Conservation (phyloP, 2,113 vertebrate genomes). For the Gopherus flavomarginatus region DNA sequence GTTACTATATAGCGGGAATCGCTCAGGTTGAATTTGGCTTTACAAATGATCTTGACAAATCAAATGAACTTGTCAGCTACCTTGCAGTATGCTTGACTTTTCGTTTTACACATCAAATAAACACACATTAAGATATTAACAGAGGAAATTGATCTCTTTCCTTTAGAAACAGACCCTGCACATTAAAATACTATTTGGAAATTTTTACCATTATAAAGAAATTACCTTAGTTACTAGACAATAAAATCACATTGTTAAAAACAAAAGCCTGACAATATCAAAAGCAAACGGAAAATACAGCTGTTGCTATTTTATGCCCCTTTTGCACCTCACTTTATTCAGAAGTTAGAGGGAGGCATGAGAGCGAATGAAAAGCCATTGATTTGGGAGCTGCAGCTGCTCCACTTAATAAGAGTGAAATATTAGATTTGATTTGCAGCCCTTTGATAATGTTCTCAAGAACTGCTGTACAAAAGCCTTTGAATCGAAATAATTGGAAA, state of each 20-base stretch:
- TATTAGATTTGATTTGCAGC: slow-evolving; percentile 76
- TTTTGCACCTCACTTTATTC: slow-evolving; percentile 76
- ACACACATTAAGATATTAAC: slow-evolving; percentile 59
- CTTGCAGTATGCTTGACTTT: background rate
- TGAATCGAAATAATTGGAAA: slow-evolving; percentile 81
- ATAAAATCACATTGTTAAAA: slow-evolving; percentile 78
- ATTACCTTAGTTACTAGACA: slow-evolving; percentile 65
- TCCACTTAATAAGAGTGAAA: slow-evolving; percentile 80
- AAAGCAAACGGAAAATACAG: slow-evolving; percentile 73
- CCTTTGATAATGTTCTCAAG: slow-evolving; percentile 75
- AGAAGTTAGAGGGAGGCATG: slow-evolving; percentile 75
- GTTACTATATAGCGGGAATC: background rate
- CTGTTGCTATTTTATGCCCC: slow-evolving; percentile 70
- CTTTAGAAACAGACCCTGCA: slow-evolving; percentile 47
- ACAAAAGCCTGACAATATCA: slow-evolving; percentile 63
- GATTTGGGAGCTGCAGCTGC: slow-evolving; percentile 77
- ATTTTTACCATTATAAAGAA: slow-evolving; percentile 47
- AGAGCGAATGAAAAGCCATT: slow-evolving; percentile 76
- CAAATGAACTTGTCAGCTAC: background rate
- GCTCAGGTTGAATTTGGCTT: background rate
- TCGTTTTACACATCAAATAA: slow-evolving; percentile 54
- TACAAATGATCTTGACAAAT: background rate
- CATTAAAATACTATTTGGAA: slow-evolving; percentile 46
- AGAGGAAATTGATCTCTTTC: slow-evolving; percentile 48
- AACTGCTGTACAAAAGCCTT: slow-evolving; percentile 51